Base-by-base conservation (phyloP, 2,888 invertebrate genomes). In the Catotricha subobsoleta region DNA sequence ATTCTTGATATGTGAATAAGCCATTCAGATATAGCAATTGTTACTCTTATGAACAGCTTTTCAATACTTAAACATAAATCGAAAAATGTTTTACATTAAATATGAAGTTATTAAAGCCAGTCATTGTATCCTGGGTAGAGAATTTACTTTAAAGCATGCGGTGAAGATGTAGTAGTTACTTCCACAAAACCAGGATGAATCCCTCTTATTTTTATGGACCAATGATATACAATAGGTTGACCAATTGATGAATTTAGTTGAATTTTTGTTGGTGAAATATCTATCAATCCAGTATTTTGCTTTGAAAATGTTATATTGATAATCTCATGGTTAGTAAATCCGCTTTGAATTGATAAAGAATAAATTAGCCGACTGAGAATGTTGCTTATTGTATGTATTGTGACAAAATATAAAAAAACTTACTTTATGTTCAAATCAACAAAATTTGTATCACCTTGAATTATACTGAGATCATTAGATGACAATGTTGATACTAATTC, bases 1-100 rank as follows among this genome's bases (percentile, higher is more conserved):
- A 88, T 71, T 44, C 72, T 64, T 18, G 84, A 87, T 38, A 83
- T 65, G 6, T 78, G 68, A 47, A 76, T 73, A 41, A 94, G 67
- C 0, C 64, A 64, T 34, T 69, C 61, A 0, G 78, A 76, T 56
- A 77, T 76, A 62, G 78, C 79, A 23, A 86, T 74, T 4, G 78
- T 80, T 10, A 91, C 72, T 38, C 81, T 71, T 1, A 90, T 64
- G 62, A 75, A 90, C 16, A 82, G 66, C 41, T 74, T 62, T 36
- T 72, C 64, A 19, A 72, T 58, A 51, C 88, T 90, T 67, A 46
- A 74, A 66, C 47, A 12, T 19, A 49, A 48, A 41, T 43, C 48
- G 42, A 40, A 21, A 21, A 27, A 15, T 23, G 19, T 27, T 20
- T 25, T n/a, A 19, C 36, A 16, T 30, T 15, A 12, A 30, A 5